Conservation (phyloP, 2,888 invertebrate species). For the Plebejus argus region DNA sequence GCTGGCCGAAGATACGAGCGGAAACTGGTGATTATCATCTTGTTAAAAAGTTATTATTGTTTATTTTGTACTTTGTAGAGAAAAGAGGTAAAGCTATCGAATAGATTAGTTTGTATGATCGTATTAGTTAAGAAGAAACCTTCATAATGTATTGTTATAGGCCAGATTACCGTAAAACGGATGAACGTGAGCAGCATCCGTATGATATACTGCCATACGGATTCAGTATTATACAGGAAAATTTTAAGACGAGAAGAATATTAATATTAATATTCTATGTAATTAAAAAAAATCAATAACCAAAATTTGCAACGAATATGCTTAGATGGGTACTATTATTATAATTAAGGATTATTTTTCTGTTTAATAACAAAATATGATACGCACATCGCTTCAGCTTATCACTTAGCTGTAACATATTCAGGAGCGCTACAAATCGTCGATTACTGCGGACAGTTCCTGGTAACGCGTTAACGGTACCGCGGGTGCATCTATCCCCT, state of each 20-base stretch:
- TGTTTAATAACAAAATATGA: no score
- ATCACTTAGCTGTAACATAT: constrained; percentile 3
- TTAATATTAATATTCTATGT: no score
- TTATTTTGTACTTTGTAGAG: not conserved
- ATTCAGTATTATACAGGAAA: no score
- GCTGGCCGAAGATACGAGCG: constrained; percentile 17
- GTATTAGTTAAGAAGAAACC: not conserved
- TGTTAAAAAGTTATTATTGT: not conserved
- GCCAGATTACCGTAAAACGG: no score
- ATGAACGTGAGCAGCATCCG: no score
- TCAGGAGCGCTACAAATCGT: constrained; percentile 12
- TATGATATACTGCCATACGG: no score
- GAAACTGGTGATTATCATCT: not conserved
- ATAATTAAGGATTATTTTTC: no score
- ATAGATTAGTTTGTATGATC: not conserved
- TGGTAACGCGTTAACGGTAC: constrained; percentile 7
- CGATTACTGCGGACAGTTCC: not conserved
- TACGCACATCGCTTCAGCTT: not conserved
- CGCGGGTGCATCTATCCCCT: not conserved
- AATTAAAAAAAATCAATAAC: no score
- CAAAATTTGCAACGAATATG: no score
- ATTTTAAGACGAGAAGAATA: no score
- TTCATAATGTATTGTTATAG: no score
- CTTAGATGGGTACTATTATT: no score
- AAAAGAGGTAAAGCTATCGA: not conserved